Evolutionary conservation across 2,113 vertebrate genomes (phyloP), one percentile per base, ranked within the genome.

Genomic region (Tichodroma muraria): DNA sequence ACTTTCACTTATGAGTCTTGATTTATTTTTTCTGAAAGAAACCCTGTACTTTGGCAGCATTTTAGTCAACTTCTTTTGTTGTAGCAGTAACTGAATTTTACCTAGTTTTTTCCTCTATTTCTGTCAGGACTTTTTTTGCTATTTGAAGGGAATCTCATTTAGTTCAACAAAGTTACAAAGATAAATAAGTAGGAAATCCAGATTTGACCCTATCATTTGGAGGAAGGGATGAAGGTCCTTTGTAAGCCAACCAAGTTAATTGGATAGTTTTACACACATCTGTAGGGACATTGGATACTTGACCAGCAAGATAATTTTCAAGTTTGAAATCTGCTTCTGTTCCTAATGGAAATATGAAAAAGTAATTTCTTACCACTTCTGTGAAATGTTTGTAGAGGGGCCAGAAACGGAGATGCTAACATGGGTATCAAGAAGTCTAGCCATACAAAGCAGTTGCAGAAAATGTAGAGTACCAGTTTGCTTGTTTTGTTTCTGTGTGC

Each of bases 21-120:
- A 97, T 97, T 97, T 93, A 97, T 69, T 33, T 50, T n/a, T 38
- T 94, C 76, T 77, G 81, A 90, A 73, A 86, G 93, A 78, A 92
- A 25, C 50, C 38, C 42, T 70, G 23, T 45, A 53, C 35, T 82
- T 81, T 83, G 33, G 44, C 68, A 63, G 40, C 33, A 57, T 83
- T 89, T 77, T 37, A 64, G 82, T 44, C 61, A 75, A 49, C 61
- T 89, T 81, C 13, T 60, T 89, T 70, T 95, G 56, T 72, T 84
- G 30, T 83, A 44, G 21, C 49, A 93, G 30, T 81, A 93, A 49
- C n/a, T 45, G 23, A 0, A 0, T 35, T 60, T 47, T 54, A 61
- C 38, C 23, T 44, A 18, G 37, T 27, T 83, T 85, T 91, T 61
- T 72, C 16, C 14, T n/a, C 25, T 79, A 1, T 77, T 90, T 85